Conservation (phyloP, 2,113 vertebrate species). For the Ascaphus truei region DNA sequence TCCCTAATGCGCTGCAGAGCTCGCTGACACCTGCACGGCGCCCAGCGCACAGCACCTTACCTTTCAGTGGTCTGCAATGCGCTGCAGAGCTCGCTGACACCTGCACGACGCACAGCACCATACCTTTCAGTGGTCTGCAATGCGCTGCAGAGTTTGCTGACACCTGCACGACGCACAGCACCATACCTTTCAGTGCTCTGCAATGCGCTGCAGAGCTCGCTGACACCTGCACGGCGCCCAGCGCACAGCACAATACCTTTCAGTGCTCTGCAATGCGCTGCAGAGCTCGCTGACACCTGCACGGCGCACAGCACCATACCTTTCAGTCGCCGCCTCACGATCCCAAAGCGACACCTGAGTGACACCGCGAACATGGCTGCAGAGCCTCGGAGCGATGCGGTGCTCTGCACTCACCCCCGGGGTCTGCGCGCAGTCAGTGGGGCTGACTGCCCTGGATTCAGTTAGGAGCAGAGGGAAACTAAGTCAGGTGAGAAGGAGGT, state of each 20-base stretch:
- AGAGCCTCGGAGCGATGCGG: slow-evolving; percentile 37
- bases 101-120: too few species aligned
- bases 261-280: background rate
- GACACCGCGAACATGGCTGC: slow-evolving; percentile 80
- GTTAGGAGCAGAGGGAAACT: background rate
- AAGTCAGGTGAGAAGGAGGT: too few species aligned
- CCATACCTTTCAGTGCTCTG: background rate
- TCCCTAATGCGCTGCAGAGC: background rate
- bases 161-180: too few species aligned
- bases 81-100: too few species aligned
- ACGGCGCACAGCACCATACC: slow-evolving; percentile 54
- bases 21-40: background rate
- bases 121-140: too few species aligned
- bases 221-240: background rate
- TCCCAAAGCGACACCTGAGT: slow-evolving; percentile 84
- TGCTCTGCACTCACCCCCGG: slow-evolving; percentile 57
- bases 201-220: background rate
- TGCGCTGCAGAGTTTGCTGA: too few species aligned
- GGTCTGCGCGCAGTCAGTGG: slow-evolving; percentile 42
- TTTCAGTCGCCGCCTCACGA: slow-evolving; percentile 79
- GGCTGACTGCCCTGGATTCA: slow-evolving; percentile 45
- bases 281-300: background rate
- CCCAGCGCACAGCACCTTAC: background rate
- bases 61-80: too few species aligned
- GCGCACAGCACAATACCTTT: background rate